Conservation (phyloP, 2,888 invertebrate genomes). For the Scaptomyza polygonia region DNA sequence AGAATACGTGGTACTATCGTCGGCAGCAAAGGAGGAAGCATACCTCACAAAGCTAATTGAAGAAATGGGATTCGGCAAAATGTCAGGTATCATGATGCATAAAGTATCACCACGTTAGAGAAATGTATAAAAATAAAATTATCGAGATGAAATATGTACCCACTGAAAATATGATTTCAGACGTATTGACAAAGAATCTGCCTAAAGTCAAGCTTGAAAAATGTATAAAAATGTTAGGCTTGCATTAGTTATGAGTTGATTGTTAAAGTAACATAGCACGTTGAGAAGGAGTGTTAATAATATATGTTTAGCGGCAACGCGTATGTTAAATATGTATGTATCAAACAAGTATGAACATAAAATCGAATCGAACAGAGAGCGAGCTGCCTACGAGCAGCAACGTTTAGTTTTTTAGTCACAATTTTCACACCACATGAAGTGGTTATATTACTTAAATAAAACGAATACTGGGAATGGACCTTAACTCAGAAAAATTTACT, state of each 20-base stretch:
- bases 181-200: background rate
- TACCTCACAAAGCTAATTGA: too few species aligned
- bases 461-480: too few species aligned
- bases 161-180: background rate
- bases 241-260: background rate
- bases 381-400: too few species aligned
- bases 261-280: background rate
- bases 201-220: background rate
- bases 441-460: too few species aligned
- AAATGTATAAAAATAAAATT: background rate
- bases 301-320: background rate
- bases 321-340: too few species aligned
- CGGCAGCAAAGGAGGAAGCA: too few species aligned
- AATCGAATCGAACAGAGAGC: too few species aligned
- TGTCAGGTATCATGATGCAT: background rate
- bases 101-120: background rate
- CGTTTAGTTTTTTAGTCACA: too few species aligned
- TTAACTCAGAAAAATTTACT: too few species aligned
- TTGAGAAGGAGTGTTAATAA: background rate
- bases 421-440: too few species aligned
- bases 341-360: too few species aligned
- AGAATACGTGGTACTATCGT: too few species aligned
- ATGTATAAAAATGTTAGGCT: background rate
- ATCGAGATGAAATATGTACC: slow-evolving; percentile 1
- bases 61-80: background rate